These are phyloP conservation scores for Halocynthia roretzi DNA, from an alignment of 23 tunicate genomes.

Conservation along the genomic window DNA sequence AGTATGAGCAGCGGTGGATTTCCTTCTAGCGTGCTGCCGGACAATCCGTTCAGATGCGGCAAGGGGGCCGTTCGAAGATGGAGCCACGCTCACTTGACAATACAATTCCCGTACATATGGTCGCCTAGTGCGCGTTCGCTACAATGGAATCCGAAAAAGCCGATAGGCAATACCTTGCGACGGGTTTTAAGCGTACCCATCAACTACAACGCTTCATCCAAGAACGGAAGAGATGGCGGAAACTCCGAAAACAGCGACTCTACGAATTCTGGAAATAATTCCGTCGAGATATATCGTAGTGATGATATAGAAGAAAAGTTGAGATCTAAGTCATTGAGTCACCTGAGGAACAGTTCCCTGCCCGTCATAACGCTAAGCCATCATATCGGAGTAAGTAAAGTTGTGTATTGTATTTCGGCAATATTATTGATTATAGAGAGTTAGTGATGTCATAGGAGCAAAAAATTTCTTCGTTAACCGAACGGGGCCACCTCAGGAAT, in stretches of 20 bases:
- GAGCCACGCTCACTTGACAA: constrained; percentile 22
- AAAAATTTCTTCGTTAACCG: no score
- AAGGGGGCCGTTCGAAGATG: constrained; percentile 10
- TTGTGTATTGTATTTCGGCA: no score
- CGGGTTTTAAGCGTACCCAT: constrained; percentile 7
- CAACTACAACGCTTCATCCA: not conserved
- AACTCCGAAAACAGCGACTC: no score
- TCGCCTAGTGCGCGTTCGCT: not conserved
- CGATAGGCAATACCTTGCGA: not conserved
- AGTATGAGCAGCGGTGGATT: no score
- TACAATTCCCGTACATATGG: not conserved
- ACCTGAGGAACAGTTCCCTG: constrained; percentile 9
- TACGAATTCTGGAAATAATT: no score
- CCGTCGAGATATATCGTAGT: not conserved
- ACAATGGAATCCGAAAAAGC: not conserved
- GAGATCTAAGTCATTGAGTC: not conserved
- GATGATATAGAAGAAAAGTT: not conserved
- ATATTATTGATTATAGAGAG: no score
- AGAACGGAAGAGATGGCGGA: no score
- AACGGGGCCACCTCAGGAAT: no score
- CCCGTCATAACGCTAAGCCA: constrained; percentile 15
- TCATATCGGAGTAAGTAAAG: constrained; percentile 16
- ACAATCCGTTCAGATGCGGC: constrained; percentile 15
- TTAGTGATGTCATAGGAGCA: no score
- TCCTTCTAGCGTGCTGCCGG: not conserved